phyloP scores from a whole-genome alignment of 1,140 invertebrate species.

The Hyles vespertilio region DNA sequence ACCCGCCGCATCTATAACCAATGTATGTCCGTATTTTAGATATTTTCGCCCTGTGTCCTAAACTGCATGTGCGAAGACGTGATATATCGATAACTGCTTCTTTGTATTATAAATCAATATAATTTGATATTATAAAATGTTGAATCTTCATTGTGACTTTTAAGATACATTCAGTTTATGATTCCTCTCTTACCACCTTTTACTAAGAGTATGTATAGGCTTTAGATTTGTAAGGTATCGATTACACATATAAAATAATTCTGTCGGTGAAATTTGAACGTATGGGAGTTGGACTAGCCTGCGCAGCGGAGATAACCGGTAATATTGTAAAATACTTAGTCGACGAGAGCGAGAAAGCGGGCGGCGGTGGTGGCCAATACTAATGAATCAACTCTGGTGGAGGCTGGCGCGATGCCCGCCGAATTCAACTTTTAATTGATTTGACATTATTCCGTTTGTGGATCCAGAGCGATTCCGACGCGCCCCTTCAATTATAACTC shows the following conservation, averaged over 20 bases:
- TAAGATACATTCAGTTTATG: too few species aligned
- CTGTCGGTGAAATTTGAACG: constrained; percentile 22
- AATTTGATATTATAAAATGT: too few species aligned
- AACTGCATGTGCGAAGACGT: too few species aligned
- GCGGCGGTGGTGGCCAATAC: constrained; percentile 26
- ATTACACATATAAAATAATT: constrained; percentile 16
- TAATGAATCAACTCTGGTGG: constrained; percentile 46
- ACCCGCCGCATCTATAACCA: neutral
- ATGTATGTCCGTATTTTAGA: constrained; percentile 3
- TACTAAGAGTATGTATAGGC: too few species aligned
- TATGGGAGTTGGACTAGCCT: constrained; percentile 30
- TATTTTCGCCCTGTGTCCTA: neutral
- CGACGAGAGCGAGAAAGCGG: constrained; percentile 12
- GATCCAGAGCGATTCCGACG: constrained; percentile 44
- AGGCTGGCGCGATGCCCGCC: constrained; percentile 43
- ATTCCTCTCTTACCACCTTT: too few species aligned
- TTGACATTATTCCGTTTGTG: constrained; percentile 65
- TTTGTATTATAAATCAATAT: too few species aligned
- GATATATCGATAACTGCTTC: too few species aligned
- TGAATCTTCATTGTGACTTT: too few species aligned
- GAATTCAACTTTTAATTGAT: constrained; percentile 67
- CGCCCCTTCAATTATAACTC: constrained; percentile 62
- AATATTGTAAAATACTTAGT: constrained; percentile 28
- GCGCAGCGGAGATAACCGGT: constrained; percentile 41
- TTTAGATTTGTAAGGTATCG: constrained; percentile 5